Conservation (phyloP, 2,797 vertebrate species). For the Erpetoichthys calabaricus region DNA sequence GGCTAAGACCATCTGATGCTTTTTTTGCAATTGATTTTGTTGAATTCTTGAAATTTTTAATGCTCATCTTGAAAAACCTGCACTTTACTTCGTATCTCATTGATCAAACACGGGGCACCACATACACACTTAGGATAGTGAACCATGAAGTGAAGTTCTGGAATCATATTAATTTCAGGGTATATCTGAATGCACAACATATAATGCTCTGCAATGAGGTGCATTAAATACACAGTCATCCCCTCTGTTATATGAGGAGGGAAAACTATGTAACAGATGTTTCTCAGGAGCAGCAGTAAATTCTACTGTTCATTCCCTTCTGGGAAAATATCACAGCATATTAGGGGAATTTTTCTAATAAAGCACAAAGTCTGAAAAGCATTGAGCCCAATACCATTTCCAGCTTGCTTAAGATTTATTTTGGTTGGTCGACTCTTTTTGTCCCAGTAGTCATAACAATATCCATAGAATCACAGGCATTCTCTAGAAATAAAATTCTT, state of each 20-base stretch:
- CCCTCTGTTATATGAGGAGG: constrained; percentile 11
- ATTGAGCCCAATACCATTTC: constrained; percentile 14
- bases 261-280: constrained; percentile 16
- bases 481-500: constrained; percentile 10
- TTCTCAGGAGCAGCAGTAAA: constrained; percentile 8
- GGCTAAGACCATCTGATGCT: not conserved
- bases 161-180: not conserved
- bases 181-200: not conserved
- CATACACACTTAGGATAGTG: not conserved
- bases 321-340: constrained; percentile 11
- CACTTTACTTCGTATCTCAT: not conserved
- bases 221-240: constrained; percentile 13
- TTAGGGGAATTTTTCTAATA: constrained; percentile 12
- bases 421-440: constrained; percentile 10
- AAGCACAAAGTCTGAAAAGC: constrained; percentile 12
- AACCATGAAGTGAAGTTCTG: not conserved
- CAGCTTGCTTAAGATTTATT: constrained; percentile 8
- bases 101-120: not conserved
- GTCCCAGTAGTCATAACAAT: constrained; percentile 12
- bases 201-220: not conserved
- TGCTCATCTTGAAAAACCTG: not conserved
- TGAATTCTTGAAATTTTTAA: not conserved
- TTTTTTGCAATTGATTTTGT: not conserved
- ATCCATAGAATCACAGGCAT: constrained; percentile 6
- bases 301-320: constrained; percentile 6